Percentiles rank a stretch among this genome's conserved stretches.
These are phyloP conservation scores for Galendromus occidentalis DNA, from an alignment of 1,140 invertebrate genomes.

Conservation along the genomic window DNA sequence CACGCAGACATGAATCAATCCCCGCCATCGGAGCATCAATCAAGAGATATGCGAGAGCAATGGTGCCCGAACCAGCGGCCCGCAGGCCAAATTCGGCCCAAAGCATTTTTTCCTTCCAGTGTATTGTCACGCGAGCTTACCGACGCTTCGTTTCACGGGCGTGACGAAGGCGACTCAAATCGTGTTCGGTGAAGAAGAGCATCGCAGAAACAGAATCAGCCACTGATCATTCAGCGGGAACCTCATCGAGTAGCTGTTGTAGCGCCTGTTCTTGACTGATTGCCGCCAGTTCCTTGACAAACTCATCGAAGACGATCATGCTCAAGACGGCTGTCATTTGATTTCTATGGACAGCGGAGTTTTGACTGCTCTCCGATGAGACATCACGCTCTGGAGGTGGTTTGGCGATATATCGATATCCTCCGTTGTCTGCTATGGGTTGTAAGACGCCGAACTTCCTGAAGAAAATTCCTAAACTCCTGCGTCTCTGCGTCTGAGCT, in stretches of 20 bases:
- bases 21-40: too few relatives aligned
- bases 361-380: slow-evolving; percentile 13
- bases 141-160: too few relatives aligned
- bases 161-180: too few relatives aligned
- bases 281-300: slow-evolving; percentile 75
- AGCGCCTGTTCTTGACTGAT: slow-evolving; percentile 59
- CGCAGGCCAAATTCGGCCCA: too few relatives aligned
- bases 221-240: neutral
- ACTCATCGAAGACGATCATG: slow-evolving; percentile 74
- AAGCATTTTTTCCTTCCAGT: too few relatives aligned
- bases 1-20: too few relatives aligned
- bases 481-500: neutral
- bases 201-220: too few relatives aligned
- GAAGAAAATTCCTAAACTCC: slow-evolving; percentile 1
- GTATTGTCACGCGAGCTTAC: too few relatives aligned
- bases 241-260: neutral
- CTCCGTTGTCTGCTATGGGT: slow-evolving; percentile 26
- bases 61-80: too few relatives aligned
- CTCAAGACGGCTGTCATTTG: slow-evolving; percentile 36
- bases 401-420: slow-evolving; percentile 22
- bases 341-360: slow-evolving; percentile 32
- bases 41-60: too few relatives aligned
- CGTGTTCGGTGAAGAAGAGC: too few relatives aligned
- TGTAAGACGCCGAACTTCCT: slow-evolving; percentile 14
- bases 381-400: neutral